phyloP scores from a whole-genome alignment of 1,140 invertebrate genomes.

The Heterodera carotae region DNA sequence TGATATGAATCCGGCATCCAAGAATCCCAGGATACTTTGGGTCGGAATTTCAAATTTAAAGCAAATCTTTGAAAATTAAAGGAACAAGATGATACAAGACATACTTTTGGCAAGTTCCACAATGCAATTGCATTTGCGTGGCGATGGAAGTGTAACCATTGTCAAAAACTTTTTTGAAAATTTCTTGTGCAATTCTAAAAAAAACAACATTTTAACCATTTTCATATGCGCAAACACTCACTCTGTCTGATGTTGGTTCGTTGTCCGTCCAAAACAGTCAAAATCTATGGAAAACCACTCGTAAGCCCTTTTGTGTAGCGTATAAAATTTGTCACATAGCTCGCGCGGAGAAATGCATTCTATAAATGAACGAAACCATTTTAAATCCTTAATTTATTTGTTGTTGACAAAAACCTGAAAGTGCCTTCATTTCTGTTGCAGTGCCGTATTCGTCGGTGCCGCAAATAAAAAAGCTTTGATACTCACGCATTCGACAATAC shows the following conservation, averaged over 20 bases:
- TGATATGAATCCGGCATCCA: no score
- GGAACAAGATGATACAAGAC: no score
- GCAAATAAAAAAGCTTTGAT: constrained; percentile 87
- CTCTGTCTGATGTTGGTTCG: constrained; percentile 87
- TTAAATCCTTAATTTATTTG: neutral
- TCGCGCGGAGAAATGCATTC: constrained; percentile 78
- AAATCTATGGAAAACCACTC: constrained; percentile 97
- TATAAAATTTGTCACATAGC: constrained; percentile 93
- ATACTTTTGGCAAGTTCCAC: constrained; percentile 81
- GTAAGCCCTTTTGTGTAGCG: constrained; percentile 87
- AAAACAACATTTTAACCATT: constrained; percentile 1
- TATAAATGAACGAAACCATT: neutral
- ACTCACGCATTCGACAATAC: constrained; percentile 84
- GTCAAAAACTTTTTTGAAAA: constrained; percentile 82
- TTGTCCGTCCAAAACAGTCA: constrained; percentile 95
- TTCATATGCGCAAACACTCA: constrained; percentile 68
- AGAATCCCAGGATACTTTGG: no score
- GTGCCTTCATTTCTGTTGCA: constrained; percentile 95
- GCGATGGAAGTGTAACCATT: constrained; percentile 82
- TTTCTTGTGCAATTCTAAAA: constrained; percentile 77
- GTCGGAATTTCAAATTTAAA: no score
- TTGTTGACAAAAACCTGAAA: constrained; percentile 70
- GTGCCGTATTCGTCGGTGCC: constrained; percentile 99
- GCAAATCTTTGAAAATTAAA: no score
- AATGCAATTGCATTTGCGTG: constrained; percentile 86